Base-by-base conservation (phyloP, 2,113 vertebrate genomes). In the Thalassarche chlororhynchos region DNA sequence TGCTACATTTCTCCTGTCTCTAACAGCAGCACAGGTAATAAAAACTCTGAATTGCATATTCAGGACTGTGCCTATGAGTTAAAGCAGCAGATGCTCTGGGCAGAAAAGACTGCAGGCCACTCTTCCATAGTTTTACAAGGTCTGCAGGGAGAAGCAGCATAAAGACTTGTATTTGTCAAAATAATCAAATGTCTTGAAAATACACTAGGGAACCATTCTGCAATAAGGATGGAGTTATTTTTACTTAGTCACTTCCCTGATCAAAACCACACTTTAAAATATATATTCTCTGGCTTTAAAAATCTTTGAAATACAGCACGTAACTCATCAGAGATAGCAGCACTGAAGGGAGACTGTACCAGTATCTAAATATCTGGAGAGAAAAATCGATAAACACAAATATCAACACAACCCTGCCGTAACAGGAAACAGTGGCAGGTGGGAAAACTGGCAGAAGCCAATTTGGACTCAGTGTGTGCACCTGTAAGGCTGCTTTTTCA, bases 121-220 rank as follows among this genome's bases (percentile, higher is more conserved):
- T 77, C 83, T 94, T 81, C 86, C 72, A 44, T 36, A 64, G 79
- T 84, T 95, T 94, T 84, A 86, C 71, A 80, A 20, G 40, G 82
- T 88, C 95, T 94, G 58, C 61, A 84, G 88, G 60, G 89, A 95
- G n/a, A 92, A 93, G 26, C 38, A 82, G 60, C 31, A 49, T 44
- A 84, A 94, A 94, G 55, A 75, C 85, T 93, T 84, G n/a, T 68
- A 78, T 94, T 91, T 91, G 83, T 96, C 83, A 97, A 90, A 95
- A 90, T 72, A 96, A 92, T 71, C 80, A 95, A 88, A 61, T 47
- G 36, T 57, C 83, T 87, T 55, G 18, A 92, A 95, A 96, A 90
- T 20, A 80, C 80, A 81, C 60, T 11, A 64, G 86, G 83, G 94
- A 62, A 80, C 25, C 58, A 81, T 90, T 93, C 83, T 64, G 60